phyloP scores from a whole-genome alignment of 2,888 invertebrate genomes.

The Pyrrhosoma nymphula region DNA sequence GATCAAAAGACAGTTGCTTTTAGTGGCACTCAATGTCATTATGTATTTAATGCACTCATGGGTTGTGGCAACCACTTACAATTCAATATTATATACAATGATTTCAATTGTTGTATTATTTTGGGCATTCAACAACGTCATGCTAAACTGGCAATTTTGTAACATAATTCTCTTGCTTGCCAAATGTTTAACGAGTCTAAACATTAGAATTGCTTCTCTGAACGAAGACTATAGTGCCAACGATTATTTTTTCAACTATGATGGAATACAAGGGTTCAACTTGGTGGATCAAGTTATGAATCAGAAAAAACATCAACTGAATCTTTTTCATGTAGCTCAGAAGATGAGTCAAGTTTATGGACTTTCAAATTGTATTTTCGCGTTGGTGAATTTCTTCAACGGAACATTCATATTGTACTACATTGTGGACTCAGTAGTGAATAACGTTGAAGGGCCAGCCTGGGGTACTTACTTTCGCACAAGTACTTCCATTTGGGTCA shows the following conservation, averaged over 20 bases:
- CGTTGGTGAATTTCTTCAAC: background rate
- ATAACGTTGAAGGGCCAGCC: background rate
- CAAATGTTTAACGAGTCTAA: background rate
- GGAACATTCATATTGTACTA: background rate
- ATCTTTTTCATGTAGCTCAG: background rate
- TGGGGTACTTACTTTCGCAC: background rate
- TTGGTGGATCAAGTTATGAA: background rate
- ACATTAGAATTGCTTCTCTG: background rate
- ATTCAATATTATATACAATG: background rate
- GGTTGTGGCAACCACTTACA: background rate
- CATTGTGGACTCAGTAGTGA: background rate
- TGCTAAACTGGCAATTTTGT: background rate
- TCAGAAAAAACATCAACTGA: background rate
- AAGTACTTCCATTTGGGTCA: background rate
- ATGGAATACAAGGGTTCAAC: background rate
- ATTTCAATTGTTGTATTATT: background rate
- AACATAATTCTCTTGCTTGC: background rate
- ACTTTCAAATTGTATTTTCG: background rate
- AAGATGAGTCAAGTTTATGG: background rate
- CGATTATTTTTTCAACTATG: background rate
- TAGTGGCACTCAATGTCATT: background rate
- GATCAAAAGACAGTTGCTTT: background rate
- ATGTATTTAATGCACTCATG: background rate
- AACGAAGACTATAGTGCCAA: rapidly evolving
- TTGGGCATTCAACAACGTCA: background rate